A percentile compares a stretch with the other conserved stretches of the same genome.
Conservation (phyloP, 92 coral and sea anemone species). For the Bergia puertoricense region DNA sequence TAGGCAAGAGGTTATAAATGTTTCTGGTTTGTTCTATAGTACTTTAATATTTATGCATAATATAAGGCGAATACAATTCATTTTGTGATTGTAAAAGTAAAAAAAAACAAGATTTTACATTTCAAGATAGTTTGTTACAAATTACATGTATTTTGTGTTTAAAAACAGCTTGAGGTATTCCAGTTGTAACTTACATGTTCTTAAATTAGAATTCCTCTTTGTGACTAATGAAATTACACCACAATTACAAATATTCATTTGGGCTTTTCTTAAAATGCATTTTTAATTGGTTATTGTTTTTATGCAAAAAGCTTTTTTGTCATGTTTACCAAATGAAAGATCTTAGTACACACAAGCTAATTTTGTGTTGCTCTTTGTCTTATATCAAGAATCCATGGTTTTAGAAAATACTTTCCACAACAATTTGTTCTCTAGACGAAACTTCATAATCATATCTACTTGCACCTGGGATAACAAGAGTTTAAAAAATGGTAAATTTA, state of each 20-base stretch:
- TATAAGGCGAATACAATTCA: no score
- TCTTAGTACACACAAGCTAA: conserved; percentile 2
- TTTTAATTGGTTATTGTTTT: conserved; percentile 17
- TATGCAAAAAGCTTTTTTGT: conserved; percentile 33
- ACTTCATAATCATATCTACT: neutral
- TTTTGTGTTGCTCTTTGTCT: neutral
- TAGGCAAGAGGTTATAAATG: no score
- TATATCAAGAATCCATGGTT: neutral
- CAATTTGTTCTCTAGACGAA: neutral
- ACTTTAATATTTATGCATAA: no score
- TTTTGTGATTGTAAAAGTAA: no score
- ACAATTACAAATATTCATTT: conserved; percentile 13
- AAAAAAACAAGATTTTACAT: no score
- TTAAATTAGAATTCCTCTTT: neutral
- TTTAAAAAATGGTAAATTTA: neutral
- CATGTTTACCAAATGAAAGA: conserved; percentile 15
- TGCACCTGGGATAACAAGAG: neutral
- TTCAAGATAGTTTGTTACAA: neutral
- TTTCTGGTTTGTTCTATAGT: no score
- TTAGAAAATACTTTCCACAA: neutral
- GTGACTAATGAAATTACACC: conserved; percentile 1
- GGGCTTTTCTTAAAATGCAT: neutral
- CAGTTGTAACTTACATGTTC: neutral
- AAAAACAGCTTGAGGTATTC: neutral
- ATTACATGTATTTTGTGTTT: neutral